These are phyloP conservation scores for Diadromus collaris DNA, from an alignment of 2,888 invertebrate species.

Conservation along the genomic window DNA sequence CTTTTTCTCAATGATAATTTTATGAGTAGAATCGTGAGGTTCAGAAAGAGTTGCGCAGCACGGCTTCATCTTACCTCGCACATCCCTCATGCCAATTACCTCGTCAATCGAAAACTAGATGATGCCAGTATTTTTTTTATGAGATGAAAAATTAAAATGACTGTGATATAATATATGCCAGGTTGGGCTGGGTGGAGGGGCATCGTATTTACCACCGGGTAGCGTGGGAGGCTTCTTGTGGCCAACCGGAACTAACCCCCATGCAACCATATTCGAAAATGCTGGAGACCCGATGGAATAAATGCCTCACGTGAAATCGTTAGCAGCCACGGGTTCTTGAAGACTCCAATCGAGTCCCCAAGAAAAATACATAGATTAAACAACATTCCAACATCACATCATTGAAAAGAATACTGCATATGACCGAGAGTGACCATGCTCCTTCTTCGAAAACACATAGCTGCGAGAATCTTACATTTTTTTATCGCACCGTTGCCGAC, in stretches of 20 bases:
- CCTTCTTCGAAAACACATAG: background rate
- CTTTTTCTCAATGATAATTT: conserved; percentile 29
- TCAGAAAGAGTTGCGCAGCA: conserved; percentile 48
- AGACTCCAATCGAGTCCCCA: conserved; percentile 23
- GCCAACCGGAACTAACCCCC: conserved; percentile 76
- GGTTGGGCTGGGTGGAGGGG: conserved; percentile 77
- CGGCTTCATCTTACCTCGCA: conserved; percentile 65
- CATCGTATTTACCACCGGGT: conserved; percentile 77
- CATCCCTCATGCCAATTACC: conserved; percentile 57
- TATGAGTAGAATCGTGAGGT: conserved; percentile 1
- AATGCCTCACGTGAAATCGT: conserved; percentile 27
- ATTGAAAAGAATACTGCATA: conserved; percentile 31
- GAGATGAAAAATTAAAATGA: conserved; percentile 23
- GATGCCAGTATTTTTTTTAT: conserved; percentile 1
- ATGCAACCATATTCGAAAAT: conserved; percentile 78
- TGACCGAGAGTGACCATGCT: conserved; percentile 14
- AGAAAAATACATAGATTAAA: conserved; percentile 9
- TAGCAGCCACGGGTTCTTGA: conserved; percentile 23
- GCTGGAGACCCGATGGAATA: conserved; percentile 78
- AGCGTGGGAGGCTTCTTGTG: conserved; percentile 77
- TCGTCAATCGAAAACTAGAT: conserved; percentile 39
- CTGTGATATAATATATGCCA: conserved; percentile 62
- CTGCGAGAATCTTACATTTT: conserved; percentile 17
- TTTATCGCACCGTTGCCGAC: background rate
- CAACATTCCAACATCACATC: conserved; percentile 35